Conservation (phyloP, 2,797 vertebrate genomes). For the Micromesistius poutassou region DNA sequence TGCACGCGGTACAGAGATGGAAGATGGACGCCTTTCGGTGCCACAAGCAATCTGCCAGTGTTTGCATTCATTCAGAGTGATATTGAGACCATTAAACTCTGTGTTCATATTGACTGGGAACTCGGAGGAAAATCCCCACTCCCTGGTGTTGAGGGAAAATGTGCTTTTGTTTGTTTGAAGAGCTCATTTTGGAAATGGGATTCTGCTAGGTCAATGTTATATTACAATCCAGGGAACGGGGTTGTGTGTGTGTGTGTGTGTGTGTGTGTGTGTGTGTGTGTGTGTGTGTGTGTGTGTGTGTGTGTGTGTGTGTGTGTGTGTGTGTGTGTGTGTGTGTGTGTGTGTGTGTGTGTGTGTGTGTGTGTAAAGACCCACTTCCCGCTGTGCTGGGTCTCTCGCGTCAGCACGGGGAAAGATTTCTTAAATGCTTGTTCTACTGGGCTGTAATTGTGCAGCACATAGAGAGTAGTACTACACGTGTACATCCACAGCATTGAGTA, state of each 20-base stretch:
- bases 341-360: too few relatives aligned
- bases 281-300: too few relatives aligned
- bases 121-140: background rate
- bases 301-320: too few relatives aligned
- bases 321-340: too few relatives aligned
- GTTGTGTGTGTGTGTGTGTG: too few relatives aligned
- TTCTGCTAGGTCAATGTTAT: background rate
- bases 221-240: background rate
- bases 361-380: background rate
- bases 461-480: background rate
- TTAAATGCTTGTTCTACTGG: background rate
- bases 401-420: background rate
- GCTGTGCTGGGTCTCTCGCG: background rate
- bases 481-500: conserved; percentile 10
- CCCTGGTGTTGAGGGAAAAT: background rate
- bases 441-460: background rate
- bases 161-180: conserved; percentile 1
- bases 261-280: background rate
- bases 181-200: background rate
- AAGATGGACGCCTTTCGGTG: background rate
- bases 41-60: background rate
- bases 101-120: background rate
- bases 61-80: background rate
- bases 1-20: background rate
- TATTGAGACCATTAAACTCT: background rate